phyloP scores from a whole-genome alignment of 2,888 invertebrate species.

The Tortrix viridana region DNA sequence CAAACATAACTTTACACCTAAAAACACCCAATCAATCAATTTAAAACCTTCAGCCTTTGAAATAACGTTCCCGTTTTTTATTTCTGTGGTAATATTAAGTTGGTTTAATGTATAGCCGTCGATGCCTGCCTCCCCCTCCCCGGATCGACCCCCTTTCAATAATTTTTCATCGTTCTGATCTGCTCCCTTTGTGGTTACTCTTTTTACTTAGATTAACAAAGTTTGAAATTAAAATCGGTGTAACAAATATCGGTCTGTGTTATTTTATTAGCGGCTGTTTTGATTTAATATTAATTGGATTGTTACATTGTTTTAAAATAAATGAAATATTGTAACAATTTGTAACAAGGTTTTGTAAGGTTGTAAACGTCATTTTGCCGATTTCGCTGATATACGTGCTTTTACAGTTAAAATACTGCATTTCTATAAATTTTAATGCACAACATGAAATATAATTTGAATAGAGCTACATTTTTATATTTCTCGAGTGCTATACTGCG shows the following conservation, averaged over 20 bases:
- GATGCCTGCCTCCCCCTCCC: conserved; percentile 67
- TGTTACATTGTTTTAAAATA: neutral
- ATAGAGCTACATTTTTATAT: no score
- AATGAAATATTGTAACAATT: no score
- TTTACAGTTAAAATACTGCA: no score
- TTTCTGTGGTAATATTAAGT: conserved; percentile 49
- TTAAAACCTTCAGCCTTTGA: conserved; percentile 40
- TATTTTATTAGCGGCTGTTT: conserved; percentile 41
- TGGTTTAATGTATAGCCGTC: conserved; percentile 70
- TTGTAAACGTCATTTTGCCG: no score
- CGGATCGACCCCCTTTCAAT: conserved; percentile 78
- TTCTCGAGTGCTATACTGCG: no score
- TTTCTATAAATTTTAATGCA: no score
- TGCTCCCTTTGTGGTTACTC: conserved; percentile 78
- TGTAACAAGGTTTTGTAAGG: no score
- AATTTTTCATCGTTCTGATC: conserved; percentile 84
- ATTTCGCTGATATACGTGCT: no score
- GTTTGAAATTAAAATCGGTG: conserved; percentile 81
- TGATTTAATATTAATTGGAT: conserved; percentile 27
- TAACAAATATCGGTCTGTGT: conserved; percentile 67
- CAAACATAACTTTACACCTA: conserved; percentile 51
- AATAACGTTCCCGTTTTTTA: conserved; percentile 41
- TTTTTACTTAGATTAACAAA: conserved; percentile 83
- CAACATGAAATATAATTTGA: no score
- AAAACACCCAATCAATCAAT: conserved; percentile 38